Conservation (phyloP, 2,888 invertebrate genomes). For the Idaea straminata region DNA sequence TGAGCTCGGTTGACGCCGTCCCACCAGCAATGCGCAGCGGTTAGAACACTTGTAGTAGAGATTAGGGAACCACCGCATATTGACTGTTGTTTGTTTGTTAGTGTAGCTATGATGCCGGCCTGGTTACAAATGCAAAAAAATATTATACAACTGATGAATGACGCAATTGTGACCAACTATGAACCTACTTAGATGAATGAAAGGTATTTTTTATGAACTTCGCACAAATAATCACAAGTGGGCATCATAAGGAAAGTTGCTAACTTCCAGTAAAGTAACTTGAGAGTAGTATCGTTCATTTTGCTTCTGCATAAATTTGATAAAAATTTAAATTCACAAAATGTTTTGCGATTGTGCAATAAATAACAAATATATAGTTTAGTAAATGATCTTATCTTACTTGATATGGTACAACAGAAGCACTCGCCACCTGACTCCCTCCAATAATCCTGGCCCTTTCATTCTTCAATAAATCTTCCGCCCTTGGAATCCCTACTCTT, state of each 20-base stretch:
- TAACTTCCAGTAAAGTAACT: too few species aligned
- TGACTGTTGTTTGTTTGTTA: conserved; percentile 55
- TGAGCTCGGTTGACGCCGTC: conserved; percentile 57
- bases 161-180: too few species aligned
- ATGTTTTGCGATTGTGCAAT: background rate
- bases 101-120: conserved; percentile 56
- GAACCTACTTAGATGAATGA: too few species aligned
- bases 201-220: too few species aligned
- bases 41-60: conserved; percentile 54
- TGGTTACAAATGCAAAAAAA: conserved; percentile 26
- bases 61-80: conserved; percentile 65
- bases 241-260: too few species aligned
- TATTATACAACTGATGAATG: too few species aligned
- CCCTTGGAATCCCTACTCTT: conserved; percentile 49
- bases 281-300: too few species aligned
- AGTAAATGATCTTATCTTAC: conserved; percentile 27
- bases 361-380: background rate
- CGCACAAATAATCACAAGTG: too few species aligned
- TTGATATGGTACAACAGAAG: conserved; percentile 47
- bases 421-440: conserved; percentile 38
- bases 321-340: too few species aligned
- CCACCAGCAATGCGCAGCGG: conserved; percentile 72
- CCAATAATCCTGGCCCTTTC: conserved; percentile 50
- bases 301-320: too few species aligned
- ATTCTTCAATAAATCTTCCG: conserved; percentile 29